Base-by-base conservation (phyloP, 2,888 invertebrate species). In the Nephrocerus scutellatus region DNA sequence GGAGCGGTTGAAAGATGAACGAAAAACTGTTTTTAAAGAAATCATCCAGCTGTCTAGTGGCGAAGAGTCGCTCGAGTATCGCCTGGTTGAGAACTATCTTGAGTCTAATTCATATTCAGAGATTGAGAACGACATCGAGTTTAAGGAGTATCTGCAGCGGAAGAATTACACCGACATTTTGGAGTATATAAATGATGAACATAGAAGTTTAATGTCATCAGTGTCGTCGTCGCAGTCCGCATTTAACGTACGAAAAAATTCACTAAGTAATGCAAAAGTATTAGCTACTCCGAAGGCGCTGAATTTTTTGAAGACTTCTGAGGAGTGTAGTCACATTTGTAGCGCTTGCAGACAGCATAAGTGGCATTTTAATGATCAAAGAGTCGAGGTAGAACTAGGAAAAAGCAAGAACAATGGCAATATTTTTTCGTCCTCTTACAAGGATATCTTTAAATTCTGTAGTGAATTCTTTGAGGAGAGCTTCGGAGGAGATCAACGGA, bases 21-120 rank as follows among this genome's bases (percentile, higher is more conserved):
- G 59, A 1, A 59, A 59, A 32, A 61, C 59, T 3, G 54, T 62
- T 6, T 63, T 65, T 26, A 61, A 61, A 32, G 56, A 59, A 36
- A 51, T 64, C 1, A 57, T 62, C n/a, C 62, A 66, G 20, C 48
- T 61, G 2, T 60, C 64, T 1, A 63, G 62, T 39, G 63, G 62
- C 36, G 62, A 66, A 48, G 66, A 65, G 42, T 63, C 64, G 0
- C 31, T 62, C n/a, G 68, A 68, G 40, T 63, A 62, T 49, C 59
- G 61, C 12, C 46, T 67, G 35, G 55, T 68, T 15, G 63, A 66
- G 41, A 63, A 68, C 36, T 68, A 68, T 37, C 51, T 68, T 21
- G 66, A 68, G 39, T 61, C 60, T n/a, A 66, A 66, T 48, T 63
- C 64, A 2, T 67, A 66, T 41, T 63, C 67, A 2, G 67, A 67